These are phyloP conservation scores for Paratilapia polleni DNA, from an alignment of 2,113 vertebrate species.

Conservation along the genomic window DNA sequence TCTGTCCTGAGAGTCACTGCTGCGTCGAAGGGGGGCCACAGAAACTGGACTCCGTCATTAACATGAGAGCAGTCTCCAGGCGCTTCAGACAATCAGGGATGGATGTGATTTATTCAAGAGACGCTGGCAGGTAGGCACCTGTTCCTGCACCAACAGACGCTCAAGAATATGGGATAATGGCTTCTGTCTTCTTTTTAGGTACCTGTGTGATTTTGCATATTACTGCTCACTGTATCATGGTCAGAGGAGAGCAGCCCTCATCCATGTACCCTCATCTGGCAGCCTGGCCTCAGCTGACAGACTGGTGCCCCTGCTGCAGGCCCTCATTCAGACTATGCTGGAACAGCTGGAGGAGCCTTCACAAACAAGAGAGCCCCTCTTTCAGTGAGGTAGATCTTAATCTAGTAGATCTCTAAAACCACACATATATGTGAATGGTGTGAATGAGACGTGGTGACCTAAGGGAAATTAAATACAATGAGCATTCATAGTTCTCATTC, in stretches of 20 bases:
- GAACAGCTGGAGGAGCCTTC: constrained; percentile 60
- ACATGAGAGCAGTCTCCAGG: constrained; percentile 81
- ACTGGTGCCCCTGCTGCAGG: constrained; percentile 80
- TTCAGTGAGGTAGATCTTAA: not conserved
- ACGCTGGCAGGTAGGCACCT: constrained; percentile 84
- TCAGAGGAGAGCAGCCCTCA: constrained; percentile 77
- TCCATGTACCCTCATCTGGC: constrained; percentile 82
- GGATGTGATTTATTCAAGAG: constrained; percentile 82
- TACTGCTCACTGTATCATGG: constrained; percentile 83
- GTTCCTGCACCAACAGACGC: not conserved
- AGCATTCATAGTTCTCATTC: constrained; percentile 60
- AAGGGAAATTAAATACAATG: not conserved
- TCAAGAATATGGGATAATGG: not conserved
- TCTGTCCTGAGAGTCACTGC: constrained; percentile 75
- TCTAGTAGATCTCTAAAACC: not conserved
- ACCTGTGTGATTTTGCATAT: constrained; percentile 87
- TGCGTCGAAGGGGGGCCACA: constrained; percentile 84
- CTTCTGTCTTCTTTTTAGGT: constrained; percentile 70
- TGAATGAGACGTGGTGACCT: not conserved
- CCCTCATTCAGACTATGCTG: constrained; percentile 79
- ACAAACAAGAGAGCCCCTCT: not conserved
- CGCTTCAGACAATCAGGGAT: constrained; percentile 63
- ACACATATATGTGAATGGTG: not conserved
- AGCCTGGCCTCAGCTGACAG: constrained; percentile 57
- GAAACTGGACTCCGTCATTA: constrained; percentile 80